Evolutionary conservation across 2,797 vertebrate species (phyloP), one percentile per base, ranked within the genome.

Genomic region (Falco peregrinus): DNA sequence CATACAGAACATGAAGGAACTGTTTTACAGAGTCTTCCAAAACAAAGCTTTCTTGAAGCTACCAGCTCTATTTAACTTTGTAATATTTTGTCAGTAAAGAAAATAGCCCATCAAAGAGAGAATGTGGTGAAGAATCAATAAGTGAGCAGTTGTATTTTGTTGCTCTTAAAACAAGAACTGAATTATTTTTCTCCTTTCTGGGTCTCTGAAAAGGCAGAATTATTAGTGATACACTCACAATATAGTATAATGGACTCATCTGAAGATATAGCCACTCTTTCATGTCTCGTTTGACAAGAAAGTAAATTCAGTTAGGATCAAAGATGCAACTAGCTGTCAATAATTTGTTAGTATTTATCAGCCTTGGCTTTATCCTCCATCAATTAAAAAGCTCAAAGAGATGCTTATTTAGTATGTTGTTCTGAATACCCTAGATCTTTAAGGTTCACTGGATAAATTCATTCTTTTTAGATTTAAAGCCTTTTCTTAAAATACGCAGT

Each of bases 231-330:
- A 31, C 3, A 13, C 19, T 79, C 18, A 57, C 59, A 53, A 90
- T 79, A 85, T 29, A 39, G 35, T 63, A 54, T 83, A 94, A 88
- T 70, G 43, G 87, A 94, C 35, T n/a, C 1, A 39, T 70, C 43
- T 90, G 69, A 77, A 88, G 73, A 86, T 69, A 73, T 2, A 82
- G 35, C 4, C 35, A 43, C 13, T 29, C 70, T 81, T 92, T 94
- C 43, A 76, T 63, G 51, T 84, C 54, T 31, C 21, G 0, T 93
- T 89, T 87, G 26, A 88, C 64, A 95, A 81, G 77, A 63, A 91
- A 77, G 20, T 59, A n/a, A 96, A 86, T 93, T 88, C 64, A 77
- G 57, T 90, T 77, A 88, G 35, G 43, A 94, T 80, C 47, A 77
- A 96, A 93, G 59, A 63, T 65, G 25, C 8, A 87, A 83, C 26